phyloP scores from a whole-genome alignment of 2,797 vertebrate species.

The Vespertilio murinus region DNA sequence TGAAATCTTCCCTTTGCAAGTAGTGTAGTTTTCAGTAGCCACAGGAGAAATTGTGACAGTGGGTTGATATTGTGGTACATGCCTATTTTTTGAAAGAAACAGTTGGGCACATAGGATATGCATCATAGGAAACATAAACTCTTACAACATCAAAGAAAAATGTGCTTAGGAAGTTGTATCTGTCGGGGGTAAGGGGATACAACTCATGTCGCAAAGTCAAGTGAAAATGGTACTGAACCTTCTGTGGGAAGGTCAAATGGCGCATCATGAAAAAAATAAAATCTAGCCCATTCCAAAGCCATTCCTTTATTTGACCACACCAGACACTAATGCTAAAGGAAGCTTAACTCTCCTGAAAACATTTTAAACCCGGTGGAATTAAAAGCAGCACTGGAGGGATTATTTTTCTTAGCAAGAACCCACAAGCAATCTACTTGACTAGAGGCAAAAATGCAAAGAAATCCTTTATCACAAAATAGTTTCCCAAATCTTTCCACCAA shows the following conservation, averaged over 20 bases:
- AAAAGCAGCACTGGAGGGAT: slow-evolving; percentile 73
- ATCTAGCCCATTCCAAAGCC: neutral
- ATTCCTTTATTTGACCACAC: slow-evolving; percentile 26
- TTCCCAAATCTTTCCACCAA: slow-evolving; percentile 71
- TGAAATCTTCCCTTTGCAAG: neutral
- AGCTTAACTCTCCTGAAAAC: slow-evolving; percentile 66
- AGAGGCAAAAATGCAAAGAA: slow-evolving; percentile 72
- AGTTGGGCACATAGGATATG: neutral
- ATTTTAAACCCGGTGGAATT: slow-evolving; percentile 72
- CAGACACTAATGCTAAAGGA: slow-evolving; percentile 8
- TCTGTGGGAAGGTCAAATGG: neutral
- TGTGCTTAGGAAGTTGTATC: neutral
- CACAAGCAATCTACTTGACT: slow-evolving; percentile 77
- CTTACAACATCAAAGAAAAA: neutral
- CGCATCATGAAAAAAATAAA: neutral
- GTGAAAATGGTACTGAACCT: neutral
- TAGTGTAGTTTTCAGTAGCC: neutral
- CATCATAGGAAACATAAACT: neutral
- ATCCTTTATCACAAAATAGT: slow-evolving; percentile 81
- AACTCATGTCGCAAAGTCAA: neutral
- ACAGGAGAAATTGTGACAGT: neutral
- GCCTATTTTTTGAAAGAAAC: neutral
- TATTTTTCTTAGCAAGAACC: slow-evolving; percentile 77
- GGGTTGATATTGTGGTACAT: neutral
- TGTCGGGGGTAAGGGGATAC: neutral